Evolutionary conservation across 1,140 invertebrate genomes (phyloP), one percentile per base, ranked within the genome.

Genomic region (Dendrolimus kikuchii): DNA sequence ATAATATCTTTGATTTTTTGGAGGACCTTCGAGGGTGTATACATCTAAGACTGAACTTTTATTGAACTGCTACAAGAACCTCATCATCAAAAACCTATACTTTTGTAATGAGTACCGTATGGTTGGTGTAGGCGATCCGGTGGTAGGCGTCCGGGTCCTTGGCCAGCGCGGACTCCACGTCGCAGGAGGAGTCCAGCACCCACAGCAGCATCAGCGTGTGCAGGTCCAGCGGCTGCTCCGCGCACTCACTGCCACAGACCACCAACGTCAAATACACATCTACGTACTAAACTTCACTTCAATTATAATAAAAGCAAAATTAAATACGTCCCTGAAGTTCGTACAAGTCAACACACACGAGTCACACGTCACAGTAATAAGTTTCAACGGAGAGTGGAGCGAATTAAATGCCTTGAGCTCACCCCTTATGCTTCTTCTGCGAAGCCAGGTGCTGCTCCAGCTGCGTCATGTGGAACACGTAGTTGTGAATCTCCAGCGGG

Each of bases 191-290:
- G 54, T 90, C 88, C 40, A 93, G 84, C 49, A 93, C 87, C 92
- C 92, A 93, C 0, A 93, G 77, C 5, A 92, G 87, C 10, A 91
- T 89, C 40, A 93, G 74, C 0, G 90, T 91, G 62, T 93, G 91
- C 5, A 89, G 77, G 57, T 93, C 92, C 7, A 92, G 49, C 1
- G 68, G 54, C 9, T 60, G 59, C 0, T 76, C 73, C 2, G 65
- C 59, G 36, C 63, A 59, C 6, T 77, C 71, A 0, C 77, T 81
- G 55, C 7, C 23, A 23, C 23, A 23, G 23, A 23, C 23, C 23
- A 23, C 23, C 23, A 3, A 23, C 23, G 38, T 10, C 23, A 46
- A 46, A 5, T 5, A 46, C 7, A 5, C 7, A 10, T 46, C 6
- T 46, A 46, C 23, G 45, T 7, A 46, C 5, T 7, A 46, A 46